These are phyloP conservation scores for Catostomus latipinnis DNA, from an alignment of 2,797 vertebrate species.

Conservation along the genomic window DNA sequence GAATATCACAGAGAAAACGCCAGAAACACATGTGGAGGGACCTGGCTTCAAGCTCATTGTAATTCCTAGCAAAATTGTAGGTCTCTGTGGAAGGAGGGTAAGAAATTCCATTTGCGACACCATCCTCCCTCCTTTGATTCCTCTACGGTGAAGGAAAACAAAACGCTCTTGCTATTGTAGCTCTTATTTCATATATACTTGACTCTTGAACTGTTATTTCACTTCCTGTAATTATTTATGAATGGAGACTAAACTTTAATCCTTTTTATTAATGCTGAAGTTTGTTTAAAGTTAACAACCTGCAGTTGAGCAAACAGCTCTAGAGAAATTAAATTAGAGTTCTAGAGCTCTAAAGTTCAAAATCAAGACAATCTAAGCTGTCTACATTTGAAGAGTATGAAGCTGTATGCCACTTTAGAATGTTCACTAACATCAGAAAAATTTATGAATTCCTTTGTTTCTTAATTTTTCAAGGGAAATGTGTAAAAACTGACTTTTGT, in stretches of 20 bases:
- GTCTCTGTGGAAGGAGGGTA: constrained; percentile 44
- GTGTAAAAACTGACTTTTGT: no score
- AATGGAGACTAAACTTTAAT: neutral
- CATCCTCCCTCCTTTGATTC: neutral
- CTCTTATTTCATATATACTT: neutral
- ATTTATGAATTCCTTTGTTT: no score
- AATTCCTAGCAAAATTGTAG: constrained; percentile 61
- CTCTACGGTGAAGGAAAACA: constrained; percentile 35
- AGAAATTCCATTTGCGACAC: constrained; percentile 34
- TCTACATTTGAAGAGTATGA: no score
- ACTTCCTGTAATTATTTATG: neutral
- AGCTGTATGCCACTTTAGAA: no score
- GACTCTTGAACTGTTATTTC: neutral
- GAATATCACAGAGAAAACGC: neutral
- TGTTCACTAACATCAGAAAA: no score
- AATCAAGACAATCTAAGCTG: neutral
- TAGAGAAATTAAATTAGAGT: neutral
- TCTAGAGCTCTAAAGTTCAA: neutral
- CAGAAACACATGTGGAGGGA: neutral
- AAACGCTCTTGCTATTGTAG: constrained; percentile 57
- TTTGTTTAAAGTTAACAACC: neutral
- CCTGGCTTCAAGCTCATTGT: constrained; percentile 16
- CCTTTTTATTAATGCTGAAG: neutral
- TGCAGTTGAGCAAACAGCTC: neutral
- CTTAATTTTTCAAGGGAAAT: no score